A percentile compares a stretch with the other conserved stretches of the same genome.
Conservation (phyloP, 2,888 invertebrate genomes). For the Acronicta aceris region DNA sequence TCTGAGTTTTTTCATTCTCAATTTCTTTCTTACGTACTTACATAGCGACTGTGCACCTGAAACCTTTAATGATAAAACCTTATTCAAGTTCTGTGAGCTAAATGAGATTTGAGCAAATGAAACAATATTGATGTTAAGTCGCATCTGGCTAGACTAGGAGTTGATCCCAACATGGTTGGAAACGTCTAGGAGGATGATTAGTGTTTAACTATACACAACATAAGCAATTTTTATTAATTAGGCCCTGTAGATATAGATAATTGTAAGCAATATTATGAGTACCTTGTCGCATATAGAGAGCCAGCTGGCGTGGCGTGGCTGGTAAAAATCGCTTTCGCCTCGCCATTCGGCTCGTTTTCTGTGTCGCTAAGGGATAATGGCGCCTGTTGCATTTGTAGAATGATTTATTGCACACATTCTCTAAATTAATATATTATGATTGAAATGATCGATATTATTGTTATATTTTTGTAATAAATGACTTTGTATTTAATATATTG, state of each 20-base stretch:
- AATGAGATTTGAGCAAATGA: too few relatives aligned
- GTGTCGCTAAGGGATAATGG: background rate
- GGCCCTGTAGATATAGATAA: background rate
- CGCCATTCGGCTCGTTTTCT: background rate
- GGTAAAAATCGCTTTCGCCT: background rate
- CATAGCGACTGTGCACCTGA: too few relatives aligned
- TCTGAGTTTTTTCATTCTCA: too few relatives aligned
- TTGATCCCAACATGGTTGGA: too few relatives aligned
- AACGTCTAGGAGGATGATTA: too few relatives aligned
- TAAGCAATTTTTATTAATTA: background rate
- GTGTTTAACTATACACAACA: too few relatives aligned
- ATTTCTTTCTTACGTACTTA: too few relatives aligned
- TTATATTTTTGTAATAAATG: constrained; percentile 81
- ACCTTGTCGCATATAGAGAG: background rate
- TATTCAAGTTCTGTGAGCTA: too few relatives aligned
- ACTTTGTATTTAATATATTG: constrained; percentile 33
- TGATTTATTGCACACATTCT: constrained; percentile 27
- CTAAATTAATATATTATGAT: constrained; percentile 39
- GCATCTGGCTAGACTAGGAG: too few relatives aligned
- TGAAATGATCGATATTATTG: constrained; percentile 59
- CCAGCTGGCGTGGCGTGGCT: background rate
- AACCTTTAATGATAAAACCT: too few relatives aligned
- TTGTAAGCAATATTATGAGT: constrained; percentile 8
- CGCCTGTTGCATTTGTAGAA: constrained; percentile 16
- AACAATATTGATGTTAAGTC: too few relatives aligned